phyloP scores from a whole-genome alignment of 2,113 vertebrate genomes.

The Laticauda laticaudata region DNA sequence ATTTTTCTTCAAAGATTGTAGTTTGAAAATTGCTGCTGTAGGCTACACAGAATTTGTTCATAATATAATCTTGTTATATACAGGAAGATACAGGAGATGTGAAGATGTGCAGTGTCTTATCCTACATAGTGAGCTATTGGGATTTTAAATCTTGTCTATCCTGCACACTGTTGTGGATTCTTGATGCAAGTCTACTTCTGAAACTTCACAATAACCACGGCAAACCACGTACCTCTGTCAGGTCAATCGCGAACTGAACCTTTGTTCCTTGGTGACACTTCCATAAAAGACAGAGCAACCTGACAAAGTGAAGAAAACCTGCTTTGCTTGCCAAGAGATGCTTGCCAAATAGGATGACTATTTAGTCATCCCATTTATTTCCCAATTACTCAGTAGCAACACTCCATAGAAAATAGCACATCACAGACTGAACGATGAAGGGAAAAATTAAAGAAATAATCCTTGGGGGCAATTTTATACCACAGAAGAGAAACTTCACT shows the following conservation, averaged over 20 bases:
- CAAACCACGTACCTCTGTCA: background rate
- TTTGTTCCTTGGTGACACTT: background rate
- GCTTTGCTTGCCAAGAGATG: background rate
- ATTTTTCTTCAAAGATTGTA: background rate
- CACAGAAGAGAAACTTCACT: background rate
- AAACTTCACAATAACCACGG: background rate
- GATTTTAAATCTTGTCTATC: background rate
- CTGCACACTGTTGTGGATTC: background rate
- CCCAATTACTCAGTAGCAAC: background rate
- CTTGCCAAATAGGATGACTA: background rate
- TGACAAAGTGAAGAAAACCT: background rate
- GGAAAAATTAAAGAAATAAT: background rate
- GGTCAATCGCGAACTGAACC: background rate
- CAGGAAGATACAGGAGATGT: background rate
- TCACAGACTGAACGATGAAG: background rate
- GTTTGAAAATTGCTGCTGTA: background rate
- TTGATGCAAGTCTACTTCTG: background rate
- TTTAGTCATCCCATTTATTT: background rate
- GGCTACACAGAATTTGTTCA: background rate
- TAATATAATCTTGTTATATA: background rate
- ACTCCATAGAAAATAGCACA: background rate
- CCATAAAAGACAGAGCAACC: background rate
- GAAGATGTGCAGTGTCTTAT: background rate
- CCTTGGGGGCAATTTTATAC: background rate
- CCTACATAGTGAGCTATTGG: background rate